Base-by-base conservation (phyloP, 1,140 invertebrate genomes). In the Brevipalpus yothersi region DNA sequence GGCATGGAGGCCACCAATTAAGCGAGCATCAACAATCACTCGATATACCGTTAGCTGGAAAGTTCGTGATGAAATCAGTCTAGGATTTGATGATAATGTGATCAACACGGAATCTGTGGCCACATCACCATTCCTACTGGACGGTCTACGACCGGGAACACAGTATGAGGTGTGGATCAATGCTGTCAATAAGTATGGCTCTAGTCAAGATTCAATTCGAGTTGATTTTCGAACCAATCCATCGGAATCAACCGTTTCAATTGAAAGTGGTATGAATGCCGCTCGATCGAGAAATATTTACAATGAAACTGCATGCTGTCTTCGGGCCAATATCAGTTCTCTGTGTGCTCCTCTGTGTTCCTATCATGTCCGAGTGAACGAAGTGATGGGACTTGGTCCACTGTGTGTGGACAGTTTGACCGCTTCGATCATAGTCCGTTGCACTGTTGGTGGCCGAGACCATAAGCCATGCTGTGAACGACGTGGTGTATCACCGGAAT, bases 341-440 rank as follows among this genome's bases (percentile, higher is more conserved):
- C 76, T 80, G 15, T 87, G 84, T 67, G 75, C 84, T 68, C 82
- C 83, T 2, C 74, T 87, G n/a, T 87, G 84, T 66, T 78, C 80
- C 0, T 86, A 63, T 59, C 58, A 61, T 65, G 82, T 83, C 3
- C 82, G 79, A 62, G 81, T 87, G 78, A 79, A 79, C 9, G 82
- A 85, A 67, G 56, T 69, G 2, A 41, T 67, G 13, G 60, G 74
- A 19, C 69, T 86, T 41, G 82, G 77, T 7, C 72, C 75, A 2
- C 71, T 79, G 0, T 83, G 82, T 69, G 70, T 72, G 69, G 72
- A 73, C 59, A 80, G 83, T 8, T 11, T 15, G 15, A 55, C 23
- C 12, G 53, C 53, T 39, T 41, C 23, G 15, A 55, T 55, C 4
- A 55, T 82, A 8, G 69, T 83, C 2, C 69, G 79, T 40, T 83